These are phyloP conservation scores for Eidolon helvum DNA, from an alignment of 2,113 vertebrate species.

Conservation along the genomic window DNA sequence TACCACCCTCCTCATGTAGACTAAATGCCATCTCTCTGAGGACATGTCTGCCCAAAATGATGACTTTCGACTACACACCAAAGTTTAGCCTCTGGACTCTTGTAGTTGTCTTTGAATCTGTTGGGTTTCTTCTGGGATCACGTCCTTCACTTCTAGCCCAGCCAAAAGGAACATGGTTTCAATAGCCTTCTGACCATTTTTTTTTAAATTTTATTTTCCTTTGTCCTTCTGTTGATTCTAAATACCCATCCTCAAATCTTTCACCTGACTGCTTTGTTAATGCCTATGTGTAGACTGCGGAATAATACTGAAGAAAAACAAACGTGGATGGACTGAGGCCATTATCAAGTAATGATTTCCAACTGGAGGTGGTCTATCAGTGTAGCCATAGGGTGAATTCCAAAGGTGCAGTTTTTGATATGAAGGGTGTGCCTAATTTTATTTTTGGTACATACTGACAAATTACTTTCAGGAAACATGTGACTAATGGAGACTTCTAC, in stretches of 20 bases:
- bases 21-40: background rate
- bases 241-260: background rate
- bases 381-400: background rate
- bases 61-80: background rate
- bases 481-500: background rate
- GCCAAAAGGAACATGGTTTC: background rate
- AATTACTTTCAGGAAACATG: background rate
- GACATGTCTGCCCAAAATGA: background rate
- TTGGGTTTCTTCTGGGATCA: background rate
- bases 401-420: background rate
- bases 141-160: background rate
- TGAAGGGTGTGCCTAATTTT: background rate
- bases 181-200: background rate
- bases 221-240: background rate
- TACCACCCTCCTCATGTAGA: rapidly evolving
- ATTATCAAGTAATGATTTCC: constrained; percentile 11
- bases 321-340: background rate
- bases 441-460: background rate
- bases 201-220: background rate
- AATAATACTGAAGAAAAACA: background rate
- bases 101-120: background rate
- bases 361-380: background rate
- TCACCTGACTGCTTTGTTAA: background rate
- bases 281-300: background rate
- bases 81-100: background rate